These are phyloP conservation scores for Caiman crocodilus DNA, from an alignment of 2,797 vertebrate genomes.

Conservation along the genomic window DNA sequence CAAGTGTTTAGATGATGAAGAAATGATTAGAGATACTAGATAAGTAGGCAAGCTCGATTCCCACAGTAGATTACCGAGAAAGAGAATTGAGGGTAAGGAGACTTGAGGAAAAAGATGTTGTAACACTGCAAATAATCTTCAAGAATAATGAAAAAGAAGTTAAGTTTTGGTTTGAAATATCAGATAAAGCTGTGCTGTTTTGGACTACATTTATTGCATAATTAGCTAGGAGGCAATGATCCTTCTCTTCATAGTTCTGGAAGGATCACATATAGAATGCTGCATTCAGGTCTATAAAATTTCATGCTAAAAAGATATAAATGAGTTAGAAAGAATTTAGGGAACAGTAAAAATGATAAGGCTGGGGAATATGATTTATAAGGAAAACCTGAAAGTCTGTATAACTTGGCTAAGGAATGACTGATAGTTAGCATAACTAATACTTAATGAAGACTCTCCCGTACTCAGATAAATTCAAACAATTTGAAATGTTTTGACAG, in stretches of 20 bases:
- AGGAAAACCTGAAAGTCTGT: constrained; percentile 20
- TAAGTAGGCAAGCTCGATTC: background rate
- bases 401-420: constrained; percentile 38
- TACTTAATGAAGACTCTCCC: constrained; percentile 21
- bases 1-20: background rate
- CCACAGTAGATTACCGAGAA: background rate
- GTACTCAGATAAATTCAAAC: constrained; percentile 42
- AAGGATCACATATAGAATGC: background rate
- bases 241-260: background rate
- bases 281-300: background rate
- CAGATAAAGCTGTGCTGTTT: background rate
- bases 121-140: background rate
- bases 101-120: background rate
- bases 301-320: background rate
- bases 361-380: background rate
- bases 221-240: background rate
- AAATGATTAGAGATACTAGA: background rate
- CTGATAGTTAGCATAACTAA: background rate
- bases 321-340: constrained; percentile 22
- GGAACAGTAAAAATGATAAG: background rate
- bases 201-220: background rate
- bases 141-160: background rate
- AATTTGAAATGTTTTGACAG: background rate
- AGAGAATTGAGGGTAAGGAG: background rate
- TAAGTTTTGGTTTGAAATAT: background rate